phyloP scores from a whole-genome alignment of 2,113 vertebrate genomes.

The Amblyornis subalaris region DNA sequence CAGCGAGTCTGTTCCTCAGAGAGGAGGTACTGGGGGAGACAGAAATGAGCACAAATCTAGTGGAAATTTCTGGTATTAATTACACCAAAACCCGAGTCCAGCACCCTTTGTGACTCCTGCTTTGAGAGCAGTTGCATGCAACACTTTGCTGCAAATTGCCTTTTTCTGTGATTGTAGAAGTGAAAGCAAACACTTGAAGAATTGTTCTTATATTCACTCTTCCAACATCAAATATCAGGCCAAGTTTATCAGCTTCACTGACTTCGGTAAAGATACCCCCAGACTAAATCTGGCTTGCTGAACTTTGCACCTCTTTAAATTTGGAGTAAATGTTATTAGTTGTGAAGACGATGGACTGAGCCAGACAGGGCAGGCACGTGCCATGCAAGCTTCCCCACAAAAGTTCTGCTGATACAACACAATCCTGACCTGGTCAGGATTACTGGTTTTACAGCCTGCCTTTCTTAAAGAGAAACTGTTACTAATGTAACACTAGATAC shows the following conservation, averaged over 20 bases:
- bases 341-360: not conserved
- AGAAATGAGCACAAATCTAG: not conserved
- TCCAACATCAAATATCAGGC: not conserved
- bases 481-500: not conserved
- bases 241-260: not conserved
- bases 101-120: not conserved
- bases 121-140: not conserved
- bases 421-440: slow-evolving; percentile 45
- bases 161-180: not conserved
- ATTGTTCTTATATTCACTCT: not conserved
- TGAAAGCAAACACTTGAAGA: not conserved
- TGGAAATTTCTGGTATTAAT: not conserved
- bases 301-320: slow-evolving; percentile 18
- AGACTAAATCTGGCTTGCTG: slow-evolving; percentile 7
- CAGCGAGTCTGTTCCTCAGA: not conserved
- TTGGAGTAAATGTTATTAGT: slow-evolving; percentile 50
- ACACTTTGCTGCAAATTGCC: not conserved
- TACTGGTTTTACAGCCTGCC: not conserved
- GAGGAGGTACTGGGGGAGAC: not conserved
- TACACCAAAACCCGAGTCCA: not conserved
- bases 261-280: not conserved
- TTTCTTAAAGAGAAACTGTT: slow-evolving; percentile 49
- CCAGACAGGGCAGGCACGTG: slow-evolving; percentile 58
- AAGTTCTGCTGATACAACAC: slow-evolving; percentile 60
- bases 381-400: slow-evolving; percentile 48